phyloP scores from a whole-genome alignment of 1,140 invertebrate genomes.

The Zophobas morio region DNA sequence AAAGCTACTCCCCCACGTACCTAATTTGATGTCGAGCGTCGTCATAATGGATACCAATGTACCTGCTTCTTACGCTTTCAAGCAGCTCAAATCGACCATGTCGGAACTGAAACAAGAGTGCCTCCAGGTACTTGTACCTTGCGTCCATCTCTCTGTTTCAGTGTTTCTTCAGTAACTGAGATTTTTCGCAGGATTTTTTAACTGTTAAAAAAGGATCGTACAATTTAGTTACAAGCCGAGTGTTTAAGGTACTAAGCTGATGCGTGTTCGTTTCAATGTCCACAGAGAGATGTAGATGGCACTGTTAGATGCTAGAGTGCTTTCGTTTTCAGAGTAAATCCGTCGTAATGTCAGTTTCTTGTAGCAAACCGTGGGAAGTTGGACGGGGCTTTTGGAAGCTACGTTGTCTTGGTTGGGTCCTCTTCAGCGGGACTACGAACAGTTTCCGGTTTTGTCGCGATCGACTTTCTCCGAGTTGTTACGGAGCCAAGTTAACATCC shows the following conservation, averaged over 20 bases:
- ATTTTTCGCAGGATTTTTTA: conserved; percentile 32
- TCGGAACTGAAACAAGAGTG: conserved; percentile 61
- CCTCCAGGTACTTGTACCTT: conserved; percentile 57
- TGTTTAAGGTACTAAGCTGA: conserved; percentile 34
- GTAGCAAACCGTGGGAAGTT: conserved; percentile 69
- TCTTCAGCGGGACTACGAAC: conserved; percentile 70
- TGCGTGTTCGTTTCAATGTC: conserved; percentile 6
- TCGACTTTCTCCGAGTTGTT: conserved; percentile 76
- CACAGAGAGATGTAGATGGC: conserved; percentile 13
- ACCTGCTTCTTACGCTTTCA: conserved; percentile 69
- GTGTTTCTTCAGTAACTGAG: background rate
- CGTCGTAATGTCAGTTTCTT: background rate
- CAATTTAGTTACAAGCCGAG: conserved; percentile 35
- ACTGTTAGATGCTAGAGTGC: background rate
- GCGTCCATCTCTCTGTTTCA: background rate
- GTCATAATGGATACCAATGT: conserved; percentile 76
- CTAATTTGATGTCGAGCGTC: conserved; percentile 64
- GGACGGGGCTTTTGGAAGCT: conserved; percentile 77
- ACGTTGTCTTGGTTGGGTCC: conserved; percentile 72
- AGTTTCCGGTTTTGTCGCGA: conserved; percentile 80
- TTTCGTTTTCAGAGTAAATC: conserved; percentile 13
- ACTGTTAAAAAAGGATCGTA: conserved; percentile 42
- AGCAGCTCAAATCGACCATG: conserved; percentile 63
- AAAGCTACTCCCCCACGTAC: conserved; percentile 64
- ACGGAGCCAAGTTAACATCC: conserved; percentile 77